Evolutionary conservation across 2,888 invertebrate species (phyloP).

Genomic region (Scelioninae gen. 1): DNA sequence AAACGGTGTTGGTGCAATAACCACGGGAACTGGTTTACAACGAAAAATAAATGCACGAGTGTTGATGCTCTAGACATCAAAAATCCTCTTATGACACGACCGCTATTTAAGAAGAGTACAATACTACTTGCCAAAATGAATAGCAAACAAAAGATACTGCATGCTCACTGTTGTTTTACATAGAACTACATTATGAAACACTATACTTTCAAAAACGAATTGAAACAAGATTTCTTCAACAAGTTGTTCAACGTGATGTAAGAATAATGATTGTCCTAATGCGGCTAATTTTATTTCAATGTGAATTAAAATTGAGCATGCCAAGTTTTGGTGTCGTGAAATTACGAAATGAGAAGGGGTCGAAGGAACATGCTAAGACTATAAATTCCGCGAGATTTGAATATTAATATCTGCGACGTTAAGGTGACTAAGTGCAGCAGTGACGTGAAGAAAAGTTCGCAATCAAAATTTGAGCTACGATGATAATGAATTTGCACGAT

Average conservation of each 20-base stretch:
- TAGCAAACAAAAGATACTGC: slow-evolving; percentile 47
- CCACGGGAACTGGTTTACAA: slow-evolving; percentile 57
- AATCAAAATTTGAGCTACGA: neutral
- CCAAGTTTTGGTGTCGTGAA: neutral
- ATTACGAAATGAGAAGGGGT: neutral
- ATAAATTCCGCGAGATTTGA: slow-evolving; percentile 25
- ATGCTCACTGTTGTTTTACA: slow-evolving; percentile 48
- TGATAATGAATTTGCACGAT: slow-evolving; percentile 2
- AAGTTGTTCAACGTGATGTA: slow-evolving; percentile 36
- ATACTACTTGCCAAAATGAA: slow-evolving; percentile 45
- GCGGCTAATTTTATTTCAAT: slow-evolving; percentile 16
- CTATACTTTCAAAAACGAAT: neutral
- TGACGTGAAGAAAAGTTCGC: neutral
- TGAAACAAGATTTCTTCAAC: slow-evolving; percentile 42
- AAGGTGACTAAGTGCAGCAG: neutral
- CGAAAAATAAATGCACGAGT: slow-evolving; percentile 58
- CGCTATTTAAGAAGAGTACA: slow-evolving; percentile 48
- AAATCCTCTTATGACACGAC: slow-evolving; percentile 42
- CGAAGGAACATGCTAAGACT: neutral
- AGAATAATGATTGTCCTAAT: slow-evolving; percentile 38
- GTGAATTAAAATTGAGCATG: neutral
- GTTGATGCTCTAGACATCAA: slow-evolving; percentile 54
- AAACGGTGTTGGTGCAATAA: slow-evolving; percentile 68
- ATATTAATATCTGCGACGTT: slow-evolving; percentile 33
- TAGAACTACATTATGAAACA: slow-evolving; percentile 25